phyloP scores from a whole-genome alignment of 64 coral and sea anemone genomes.

The Stichodactyla mertensii region DNA sequence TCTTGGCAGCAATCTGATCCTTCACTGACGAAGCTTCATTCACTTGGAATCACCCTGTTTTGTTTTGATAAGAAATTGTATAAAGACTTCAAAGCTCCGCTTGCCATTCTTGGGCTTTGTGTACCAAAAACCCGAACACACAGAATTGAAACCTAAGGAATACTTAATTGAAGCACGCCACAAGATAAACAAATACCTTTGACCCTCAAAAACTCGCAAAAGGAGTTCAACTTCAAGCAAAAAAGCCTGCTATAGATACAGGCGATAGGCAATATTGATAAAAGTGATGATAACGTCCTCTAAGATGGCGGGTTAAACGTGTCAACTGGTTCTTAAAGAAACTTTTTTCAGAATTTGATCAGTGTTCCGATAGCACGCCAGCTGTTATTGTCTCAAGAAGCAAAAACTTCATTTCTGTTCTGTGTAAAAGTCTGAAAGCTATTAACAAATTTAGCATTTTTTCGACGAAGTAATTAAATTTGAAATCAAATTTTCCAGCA shows the following conservation, averaged over 20 bases:
- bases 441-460: no score
- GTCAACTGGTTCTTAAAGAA: background rate
- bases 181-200: background rate
- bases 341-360: conserved; percentile 12
- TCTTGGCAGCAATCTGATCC: background rate
- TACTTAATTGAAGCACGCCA: background rate
- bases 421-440: background rate
- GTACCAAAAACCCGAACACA: background rate
- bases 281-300: background rate
- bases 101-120: background rate
- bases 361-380: background rate
- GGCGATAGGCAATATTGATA: background rate
- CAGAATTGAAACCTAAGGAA: background rate
- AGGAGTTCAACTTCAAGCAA: background rate
- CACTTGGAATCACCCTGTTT: background rate
- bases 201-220: conserved; percentile 8
- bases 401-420: background rate
- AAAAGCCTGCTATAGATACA: background rate
- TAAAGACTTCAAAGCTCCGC: conserved; percentile 8
- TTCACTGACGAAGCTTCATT: background rate
- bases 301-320: background rate
- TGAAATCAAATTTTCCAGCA: no score
- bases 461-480: no score
- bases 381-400: background rate
- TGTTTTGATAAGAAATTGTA: background rate